Evolutionary conservation across 2,113 vertebrate species (phyloP), one percentile per base, ranked within the genome.

Genomic region (Benitochromis conjunctus): DNA sequence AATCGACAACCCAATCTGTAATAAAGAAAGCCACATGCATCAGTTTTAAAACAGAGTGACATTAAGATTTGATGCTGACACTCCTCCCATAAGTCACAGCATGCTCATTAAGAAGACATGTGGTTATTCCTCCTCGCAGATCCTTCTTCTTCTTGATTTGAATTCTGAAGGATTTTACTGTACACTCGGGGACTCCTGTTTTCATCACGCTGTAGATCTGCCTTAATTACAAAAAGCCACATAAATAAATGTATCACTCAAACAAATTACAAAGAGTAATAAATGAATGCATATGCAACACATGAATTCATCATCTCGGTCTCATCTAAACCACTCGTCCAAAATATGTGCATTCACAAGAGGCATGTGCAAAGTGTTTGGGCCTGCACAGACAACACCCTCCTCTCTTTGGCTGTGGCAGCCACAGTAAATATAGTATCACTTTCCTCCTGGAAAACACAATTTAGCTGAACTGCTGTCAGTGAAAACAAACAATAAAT

Each of bases 401-500:
- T 77, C 12, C 8, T 66, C 43, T 66, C 64, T 26, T 43, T 66
- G 79, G 62, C 62, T 82, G 60, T 29, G 43, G 55, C 55, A 57
- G 79, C 29, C 31, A 56, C 24, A 69, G 54, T 79, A 69, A 81
- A 66, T 60, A 60, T 58, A 55, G 79, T 41, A 81, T 81, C 64
- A 77, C 53, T 57, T 83, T 86, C 43, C 9, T 12, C 7, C n/a
- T 53, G 64, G 82, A 78, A 83, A 82, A 79, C 76, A 62, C 19
- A 80, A 69, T 81, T 86, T 84, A 84, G 79, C 58, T 60, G 84
- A 87, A 58, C 43, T 71, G 76, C 86, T 80, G 82, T 87, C 69
- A 69, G 81, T 54, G 79, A 81, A 85, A 91, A 84, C 86, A 87
- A 85, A 41, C 80, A 87, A 88, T 85, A 86, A 89, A 84, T 43